phyloP scores from a whole-genome alignment of 2,888 invertebrate species.

The Coelinius sp. region DNA sequence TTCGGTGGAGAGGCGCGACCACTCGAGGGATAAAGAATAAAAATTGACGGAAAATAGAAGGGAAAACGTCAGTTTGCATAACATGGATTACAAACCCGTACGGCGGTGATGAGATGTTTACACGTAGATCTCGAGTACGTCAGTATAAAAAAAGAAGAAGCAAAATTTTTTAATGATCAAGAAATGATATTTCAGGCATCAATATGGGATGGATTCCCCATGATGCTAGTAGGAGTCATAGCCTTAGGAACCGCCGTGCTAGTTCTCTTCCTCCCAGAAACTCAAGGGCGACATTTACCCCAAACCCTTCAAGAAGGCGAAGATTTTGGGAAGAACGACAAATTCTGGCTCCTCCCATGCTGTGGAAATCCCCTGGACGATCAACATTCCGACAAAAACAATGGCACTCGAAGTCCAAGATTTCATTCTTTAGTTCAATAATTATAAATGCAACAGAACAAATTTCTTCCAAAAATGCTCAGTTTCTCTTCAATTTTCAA shows the following conservation, averaged over 20 bases:
- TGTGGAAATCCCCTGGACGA: conserved; percentile 45
- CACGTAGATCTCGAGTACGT: too few relatives aligned
- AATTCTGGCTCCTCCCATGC: conserved; percentile 82
- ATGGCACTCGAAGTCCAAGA: conserved; percentile 34
- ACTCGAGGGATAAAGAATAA: too few relatives aligned
- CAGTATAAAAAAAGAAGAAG: too few relatives aligned
- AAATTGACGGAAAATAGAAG: too few relatives aligned
- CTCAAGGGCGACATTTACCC: conserved; percentile 87
- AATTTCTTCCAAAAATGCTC: neutral
- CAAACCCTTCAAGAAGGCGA: conserved; percentile 90
- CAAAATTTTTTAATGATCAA: too few relatives aligned
- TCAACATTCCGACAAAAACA: conserved; percentile 34
- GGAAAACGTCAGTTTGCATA: too few relatives aligned
- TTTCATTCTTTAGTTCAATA: neutral
- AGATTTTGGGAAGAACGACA: conserved; percentile 84
- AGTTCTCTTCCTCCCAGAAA: conserved; percentile 87
- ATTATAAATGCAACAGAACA: neutral
- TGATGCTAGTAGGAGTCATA: conserved; percentile 82
- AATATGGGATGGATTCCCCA: conserved; percentile 74
- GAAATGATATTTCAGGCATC: conserved; percentile 53
- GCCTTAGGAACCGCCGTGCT: conserved; percentile 82
- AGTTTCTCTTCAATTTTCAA: too few relatives aligned
- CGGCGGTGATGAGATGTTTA: too few relatives aligned
- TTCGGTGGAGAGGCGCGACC: too few relatives aligned
- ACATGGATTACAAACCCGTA: too few relatives aligned